Percentiles rank a stretch among this genome's conserved stretches.
Evolutionary conservation across 2,797 vertebrate species (phyloP).

Genomic region (Eulemur albifrons): DNA sequence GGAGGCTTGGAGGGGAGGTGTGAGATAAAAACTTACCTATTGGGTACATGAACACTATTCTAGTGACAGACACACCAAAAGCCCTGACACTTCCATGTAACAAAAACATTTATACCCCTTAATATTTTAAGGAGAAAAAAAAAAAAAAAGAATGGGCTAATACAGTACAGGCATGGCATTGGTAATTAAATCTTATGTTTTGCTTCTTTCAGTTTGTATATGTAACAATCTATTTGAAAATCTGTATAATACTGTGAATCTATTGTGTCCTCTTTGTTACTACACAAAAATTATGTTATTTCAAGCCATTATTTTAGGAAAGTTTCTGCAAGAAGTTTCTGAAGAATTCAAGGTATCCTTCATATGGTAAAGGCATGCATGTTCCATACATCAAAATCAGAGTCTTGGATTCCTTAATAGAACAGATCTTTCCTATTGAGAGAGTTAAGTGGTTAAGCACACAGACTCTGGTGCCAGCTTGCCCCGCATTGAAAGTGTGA

Average conservation of each 20-base stretch:
- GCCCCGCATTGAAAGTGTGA: background rate
- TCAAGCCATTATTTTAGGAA: background rate
- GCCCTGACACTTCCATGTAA: background rate
- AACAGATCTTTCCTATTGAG: background rate
- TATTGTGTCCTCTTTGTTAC: background rate
- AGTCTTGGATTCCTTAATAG: background rate
- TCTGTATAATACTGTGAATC: background rate
- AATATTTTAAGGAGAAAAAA: background rate
- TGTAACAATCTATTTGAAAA: background rate
- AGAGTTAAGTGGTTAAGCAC: background rate
- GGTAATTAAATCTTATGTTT: constrained; percentile 4
- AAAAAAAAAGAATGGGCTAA: background rate
- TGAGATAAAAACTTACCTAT: background rate
- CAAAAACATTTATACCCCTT: background rate
- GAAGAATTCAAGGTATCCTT: background rate
- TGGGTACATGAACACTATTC: background rate
- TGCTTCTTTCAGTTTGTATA: background rate
- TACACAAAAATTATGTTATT: background rate
- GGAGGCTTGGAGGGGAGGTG: background rate
- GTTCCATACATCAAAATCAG: background rate
- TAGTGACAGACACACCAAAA: background rate
- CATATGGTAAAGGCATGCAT: background rate
- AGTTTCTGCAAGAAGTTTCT: background rate
- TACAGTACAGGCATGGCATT: background rate
- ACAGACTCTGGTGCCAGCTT: background rate